A percentile compares a stretch with the other conserved stretches of the same genome.
Conservation (phyloP, 2,797 vertebrate genomes). For the Mormyrus proboscirostris region DNA sequence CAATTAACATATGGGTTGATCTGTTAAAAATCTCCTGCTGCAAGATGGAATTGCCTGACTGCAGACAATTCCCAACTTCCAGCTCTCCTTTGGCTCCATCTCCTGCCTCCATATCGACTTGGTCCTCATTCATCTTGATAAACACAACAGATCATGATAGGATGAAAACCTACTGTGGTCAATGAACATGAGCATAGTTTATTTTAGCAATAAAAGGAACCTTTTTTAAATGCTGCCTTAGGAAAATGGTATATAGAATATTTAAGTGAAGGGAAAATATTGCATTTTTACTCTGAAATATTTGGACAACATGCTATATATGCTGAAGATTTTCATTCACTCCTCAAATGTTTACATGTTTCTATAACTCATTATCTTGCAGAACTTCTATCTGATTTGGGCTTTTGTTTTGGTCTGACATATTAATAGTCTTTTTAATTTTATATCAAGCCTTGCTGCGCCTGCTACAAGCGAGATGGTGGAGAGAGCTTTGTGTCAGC, state of each 20-base stretch:
- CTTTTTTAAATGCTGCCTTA: background rate
- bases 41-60: background rate
- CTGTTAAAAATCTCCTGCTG: background rate
- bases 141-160: background rate
- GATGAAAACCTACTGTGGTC: background rate
- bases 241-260: background rate
- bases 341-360: background rate
- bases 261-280: background rate
- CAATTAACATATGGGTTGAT: background rate
- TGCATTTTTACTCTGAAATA: background rate
- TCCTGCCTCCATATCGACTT: background rate
- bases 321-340: background rate
- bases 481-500: background rate
- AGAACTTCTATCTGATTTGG: background rate
- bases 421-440: slow-evolving; percentile 1
- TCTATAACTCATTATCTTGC: background rate
- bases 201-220: background rate
- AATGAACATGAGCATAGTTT: background rate
- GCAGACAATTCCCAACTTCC: background rate
- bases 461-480: background rate
- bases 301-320: background rate
- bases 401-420: background rate
- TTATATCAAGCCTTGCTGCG: background rate
- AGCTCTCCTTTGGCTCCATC: background rate
- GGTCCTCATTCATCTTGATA: background rate